Conservation (phyloP, 2,797 vertebrate species). For the Brachyrhaphis roseni region DNA sequence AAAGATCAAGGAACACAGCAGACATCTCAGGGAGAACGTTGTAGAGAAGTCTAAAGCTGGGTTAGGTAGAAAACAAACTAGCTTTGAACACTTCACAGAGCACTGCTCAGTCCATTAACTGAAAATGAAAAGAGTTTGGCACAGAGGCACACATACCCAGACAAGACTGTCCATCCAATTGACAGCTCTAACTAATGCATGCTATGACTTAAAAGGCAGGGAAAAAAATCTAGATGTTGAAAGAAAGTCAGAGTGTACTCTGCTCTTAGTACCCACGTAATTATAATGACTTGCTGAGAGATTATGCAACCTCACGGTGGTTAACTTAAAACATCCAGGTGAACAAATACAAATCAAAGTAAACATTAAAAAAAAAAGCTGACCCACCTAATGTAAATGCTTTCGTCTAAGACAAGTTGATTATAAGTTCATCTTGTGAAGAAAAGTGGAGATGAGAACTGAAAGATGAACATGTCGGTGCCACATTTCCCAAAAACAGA, state of each 20-base stretch:
- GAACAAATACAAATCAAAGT: neutral
- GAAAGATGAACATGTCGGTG: neutral
- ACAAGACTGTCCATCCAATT: neutral
- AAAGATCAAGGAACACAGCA: neutral
- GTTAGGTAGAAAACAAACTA: neutral
- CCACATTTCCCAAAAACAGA: constrained; percentile 2
- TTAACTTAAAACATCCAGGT: neutral
- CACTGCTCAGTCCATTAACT: neutral
- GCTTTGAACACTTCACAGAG: neutral
- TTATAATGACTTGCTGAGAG: neutral
- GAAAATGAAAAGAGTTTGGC: neutral
- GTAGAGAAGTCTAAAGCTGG: neutral
- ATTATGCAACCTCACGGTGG: neutral
- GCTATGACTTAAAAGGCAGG: neutral
- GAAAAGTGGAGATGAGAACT: neutral
- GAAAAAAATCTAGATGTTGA: neutral
- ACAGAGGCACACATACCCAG: neutral
- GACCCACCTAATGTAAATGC: neutral
- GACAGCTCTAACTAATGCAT: neutral
- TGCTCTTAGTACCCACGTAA: neutral
- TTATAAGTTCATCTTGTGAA: neutral
- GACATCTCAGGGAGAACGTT: neutral
- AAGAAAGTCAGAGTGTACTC: neutral
- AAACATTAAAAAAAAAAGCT: neutral
- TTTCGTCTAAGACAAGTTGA: neutral